A percentile compares a stretch with the other conserved stretches of the same genome.
phyloP scores from a whole-genome alignment of 2,113 vertebrate genomes.

The Cyrtonyx montezumae region DNA sequence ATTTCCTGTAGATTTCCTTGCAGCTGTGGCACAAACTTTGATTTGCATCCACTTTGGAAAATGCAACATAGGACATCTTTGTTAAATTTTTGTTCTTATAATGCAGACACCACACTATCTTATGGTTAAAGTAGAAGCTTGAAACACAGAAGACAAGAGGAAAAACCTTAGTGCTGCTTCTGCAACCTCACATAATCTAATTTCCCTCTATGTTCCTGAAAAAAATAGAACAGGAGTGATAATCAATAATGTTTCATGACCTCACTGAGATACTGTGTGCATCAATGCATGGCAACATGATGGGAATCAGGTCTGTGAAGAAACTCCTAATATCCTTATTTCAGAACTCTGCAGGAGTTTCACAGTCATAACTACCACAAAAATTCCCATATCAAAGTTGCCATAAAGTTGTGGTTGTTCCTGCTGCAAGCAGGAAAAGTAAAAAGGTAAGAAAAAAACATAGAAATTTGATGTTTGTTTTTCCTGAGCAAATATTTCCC shows the following conservation, averaged over 20 bases:
- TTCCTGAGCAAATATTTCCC: neutral
- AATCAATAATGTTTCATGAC: conserved; percentile 58
- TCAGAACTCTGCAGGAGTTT: conserved; percentile 40
- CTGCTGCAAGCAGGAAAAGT: neutral
- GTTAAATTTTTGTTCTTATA: neutral
- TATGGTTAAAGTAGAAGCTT: neutral
- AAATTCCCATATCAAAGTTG: conserved; percentile 50
- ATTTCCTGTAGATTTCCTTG: neutral
- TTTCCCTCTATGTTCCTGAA: conserved; percentile 35
- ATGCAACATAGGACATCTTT: neutral
- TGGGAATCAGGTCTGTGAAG: conserved; percentile 35
- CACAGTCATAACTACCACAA: conserved; percentile 16
- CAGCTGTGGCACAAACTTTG: neutral
- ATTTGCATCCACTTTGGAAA: neutral
- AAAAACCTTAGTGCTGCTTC: neutral
- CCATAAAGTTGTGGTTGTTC: conserved; percentile 29
- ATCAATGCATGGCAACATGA: conserved; percentile 12
- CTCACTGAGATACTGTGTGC: conserved; percentile 10
- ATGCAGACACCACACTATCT: neutral
- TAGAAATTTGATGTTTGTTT: neutral
- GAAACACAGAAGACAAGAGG: neutral
- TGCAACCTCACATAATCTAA: conserved; percentile 21
- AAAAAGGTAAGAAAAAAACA: neutral
- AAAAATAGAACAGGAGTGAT: neutral
- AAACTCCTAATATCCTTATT: conserved; percentile 53